A percentile compares a stretch with the other conserved stretches of the same genome.
Evolutionary conservation across 2,888 invertebrate species (phyloP).

Genomic region (Halocaridina rubra): DNA sequence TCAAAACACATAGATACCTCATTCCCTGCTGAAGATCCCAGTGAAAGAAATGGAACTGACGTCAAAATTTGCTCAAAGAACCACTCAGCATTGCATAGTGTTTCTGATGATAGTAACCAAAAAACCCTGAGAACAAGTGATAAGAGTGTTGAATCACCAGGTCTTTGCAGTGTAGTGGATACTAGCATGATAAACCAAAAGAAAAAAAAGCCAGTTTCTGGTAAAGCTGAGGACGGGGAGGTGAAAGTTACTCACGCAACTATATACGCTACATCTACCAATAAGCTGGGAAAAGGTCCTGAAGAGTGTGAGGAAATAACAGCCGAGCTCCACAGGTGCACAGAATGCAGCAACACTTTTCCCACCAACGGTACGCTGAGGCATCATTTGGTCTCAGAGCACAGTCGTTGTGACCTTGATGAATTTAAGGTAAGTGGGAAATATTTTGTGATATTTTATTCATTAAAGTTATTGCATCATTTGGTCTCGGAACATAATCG

Average conservation of each 20-base stretch:
- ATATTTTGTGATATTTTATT: neutral
- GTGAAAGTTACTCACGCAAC: slow-evolving; percentile 9
- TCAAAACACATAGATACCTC: neutral
- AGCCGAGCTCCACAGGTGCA: slow-evolving; percentile 10
- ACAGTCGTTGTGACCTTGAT: neutral
- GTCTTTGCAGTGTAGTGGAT: no score
- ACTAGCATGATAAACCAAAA: no score
- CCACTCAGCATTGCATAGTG: no score
- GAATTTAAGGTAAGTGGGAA: slow-evolving; percentile 12
- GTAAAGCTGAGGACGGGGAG: neutral
- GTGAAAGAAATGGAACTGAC: neutral
- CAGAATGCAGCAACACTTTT: slow-evolving; percentile 9
- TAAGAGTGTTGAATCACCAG: no score
- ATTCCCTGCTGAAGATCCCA: neutral
- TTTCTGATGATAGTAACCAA: no score
- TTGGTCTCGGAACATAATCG: neutral
- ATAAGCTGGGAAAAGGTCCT: neutral
- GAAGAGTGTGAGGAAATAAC: neutral
- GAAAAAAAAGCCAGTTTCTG: neutral
- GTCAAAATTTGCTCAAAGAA: neutral
- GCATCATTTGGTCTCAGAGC: slow-evolving; percentile 25
- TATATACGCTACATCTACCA: neutral
- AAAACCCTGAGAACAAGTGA: no score
- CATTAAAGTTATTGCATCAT: neutral
- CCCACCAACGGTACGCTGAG: slow-evolving; percentile 24